These are phyloP conservation scores for Xerus inauris DNA, from an alignment of 2,113 vertebrate species.

Conservation along the genomic window DNA sequence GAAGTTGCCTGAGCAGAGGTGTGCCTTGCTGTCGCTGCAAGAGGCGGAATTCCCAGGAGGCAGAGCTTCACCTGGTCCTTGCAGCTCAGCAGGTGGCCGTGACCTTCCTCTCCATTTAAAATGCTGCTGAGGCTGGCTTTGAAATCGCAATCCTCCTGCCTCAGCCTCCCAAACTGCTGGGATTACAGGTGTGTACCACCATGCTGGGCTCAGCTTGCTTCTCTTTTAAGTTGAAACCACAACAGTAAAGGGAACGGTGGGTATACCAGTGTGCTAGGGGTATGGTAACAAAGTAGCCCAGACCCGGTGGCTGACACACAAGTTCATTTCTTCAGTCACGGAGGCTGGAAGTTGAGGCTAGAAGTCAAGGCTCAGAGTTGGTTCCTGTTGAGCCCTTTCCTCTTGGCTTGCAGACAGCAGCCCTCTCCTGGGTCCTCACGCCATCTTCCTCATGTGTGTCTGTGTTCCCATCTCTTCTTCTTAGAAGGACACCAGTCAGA, in stretches of 20 bases:
- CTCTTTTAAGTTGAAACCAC: background rate
- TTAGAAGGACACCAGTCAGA: background rate
- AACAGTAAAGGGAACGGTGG: background rate
- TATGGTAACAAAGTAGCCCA: background rate
- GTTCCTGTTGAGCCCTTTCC: background rate
- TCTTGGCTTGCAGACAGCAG: background rate
- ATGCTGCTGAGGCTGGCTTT: background rate
- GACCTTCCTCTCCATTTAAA: background rate
- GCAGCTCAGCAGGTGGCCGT: too few species aligned
- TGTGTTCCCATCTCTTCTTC: background rate
- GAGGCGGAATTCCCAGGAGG: background rate
- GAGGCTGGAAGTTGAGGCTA: background rate
- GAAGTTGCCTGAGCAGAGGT: background rate
- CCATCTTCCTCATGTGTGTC: background rate
- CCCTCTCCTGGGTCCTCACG: background rate
- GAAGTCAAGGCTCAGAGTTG: too few species aligned
- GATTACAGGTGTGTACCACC: too few species aligned
- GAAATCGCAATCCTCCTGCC: too few species aligned
- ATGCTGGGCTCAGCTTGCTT: too few species aligned
- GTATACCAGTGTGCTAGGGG: background rate
- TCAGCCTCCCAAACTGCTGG: too few species aligned
- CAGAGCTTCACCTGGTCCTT: background rate
- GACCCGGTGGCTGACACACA: background rate
- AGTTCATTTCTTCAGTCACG: background rate
- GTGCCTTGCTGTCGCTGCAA: background rate